Evolutionary conservation across 2,797 vertebrate genomes (phyloP).

Genomic region (Syngnathus rostellatus): DNA sequence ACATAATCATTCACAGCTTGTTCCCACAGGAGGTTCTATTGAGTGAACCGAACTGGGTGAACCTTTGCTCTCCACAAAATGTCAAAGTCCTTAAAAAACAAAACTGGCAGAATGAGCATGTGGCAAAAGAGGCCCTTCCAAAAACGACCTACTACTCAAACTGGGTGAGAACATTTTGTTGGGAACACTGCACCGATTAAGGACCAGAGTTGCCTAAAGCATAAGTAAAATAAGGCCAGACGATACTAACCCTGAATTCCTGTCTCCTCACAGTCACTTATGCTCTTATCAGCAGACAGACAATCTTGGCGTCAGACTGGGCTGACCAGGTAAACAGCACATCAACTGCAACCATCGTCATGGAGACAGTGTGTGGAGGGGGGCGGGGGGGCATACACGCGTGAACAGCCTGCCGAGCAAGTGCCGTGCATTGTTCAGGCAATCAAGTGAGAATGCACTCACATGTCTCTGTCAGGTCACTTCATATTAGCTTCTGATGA

Average conservation of each 20-base stretch:
- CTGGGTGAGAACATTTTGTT: not conserved
- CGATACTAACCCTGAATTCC: conserved; percentile 40
- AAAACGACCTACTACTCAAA: too few species aligned
- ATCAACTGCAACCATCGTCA: conserved; percentile 40
- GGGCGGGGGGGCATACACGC: conserved; percentile 22
- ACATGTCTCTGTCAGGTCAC: conserved; percentile 26
- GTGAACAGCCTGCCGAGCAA: conserved; percentile 26
- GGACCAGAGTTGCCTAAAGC: conserved; percentile 7
- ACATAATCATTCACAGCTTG: conserved; percentile 24
- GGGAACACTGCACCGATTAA: not conserved
- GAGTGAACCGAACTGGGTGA: conserved; percentile 22
- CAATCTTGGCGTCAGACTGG: conserved; percentile 42
- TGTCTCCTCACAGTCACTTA: conserved; percentile 40
- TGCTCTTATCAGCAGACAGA: conserved; percentile 48
- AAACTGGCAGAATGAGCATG: conserved; percentile 6
- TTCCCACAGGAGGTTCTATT: not conserved
- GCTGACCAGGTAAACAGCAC: conserved; percentile 48
- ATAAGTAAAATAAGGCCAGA: conserved; percentile 39
- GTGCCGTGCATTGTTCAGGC: conserved; percentile 30
- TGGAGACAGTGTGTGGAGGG: conserved; percentile 22
- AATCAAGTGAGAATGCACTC: conserved; percentile 46
- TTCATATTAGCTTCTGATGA: conserved; percentile 26
- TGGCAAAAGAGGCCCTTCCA: not conserved
- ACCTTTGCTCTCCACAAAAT: conserved; percentile 2
- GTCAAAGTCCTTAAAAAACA: conserved; percentile 8